These are phyloP conservation scores for Catocala sponsa DNA, from an alignment of 2,888 invertebrate genomes.

Conservation along the genomic window DNA sequence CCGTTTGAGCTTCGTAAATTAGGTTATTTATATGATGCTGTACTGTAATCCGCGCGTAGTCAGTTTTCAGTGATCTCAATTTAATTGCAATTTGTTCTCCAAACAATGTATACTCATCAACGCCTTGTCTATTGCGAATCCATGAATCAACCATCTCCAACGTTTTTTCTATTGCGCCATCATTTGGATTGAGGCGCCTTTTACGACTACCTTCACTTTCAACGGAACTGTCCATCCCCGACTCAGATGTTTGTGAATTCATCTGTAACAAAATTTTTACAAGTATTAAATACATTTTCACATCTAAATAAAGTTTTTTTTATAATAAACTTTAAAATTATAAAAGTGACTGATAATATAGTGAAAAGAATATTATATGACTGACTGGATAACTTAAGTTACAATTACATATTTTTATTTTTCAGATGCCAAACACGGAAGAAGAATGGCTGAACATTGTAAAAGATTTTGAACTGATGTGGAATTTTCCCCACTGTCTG, in stretches of 20 bases:
- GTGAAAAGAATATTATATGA: slow-evolving; percentile 2
- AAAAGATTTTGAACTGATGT: slow-evolving; percentile 18
- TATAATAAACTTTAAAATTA: slow-evolving; percentile 1
- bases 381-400: slow-evolving; percentile 15
- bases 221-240: slow-evolving; percentile 35
- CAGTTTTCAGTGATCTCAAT: slow-evolving; percentile 35
- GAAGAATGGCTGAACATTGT: slow-evolving; percentile 25
- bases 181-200: slow-evolving; percentile 32
- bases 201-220: slow-evolving; percentile 38
- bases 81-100: slow-evolving; percentile 35
- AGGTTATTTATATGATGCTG: slow-evolving; percentile 39
- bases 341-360: slow-evolving; percentile 1
- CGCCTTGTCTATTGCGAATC: slow-evolving; percentile 35
- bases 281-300: slow-evolving; percentile 28
- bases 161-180: slow-evolving; percentile 36
- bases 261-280: slow-evolving; percentile 28
- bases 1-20: slow-evolving; percentile 37
- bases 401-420: slow-evolving; percentile 21
- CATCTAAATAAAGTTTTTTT: slow-evolving; percentile 17
- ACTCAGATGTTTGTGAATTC: slow-evolving; percentile 35
- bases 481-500: slow-evolving; percentile 39
- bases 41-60: slow-evolving; percentile 38
- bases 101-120: slow-evolving; percentile 37
- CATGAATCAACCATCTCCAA: slow-evolving; percentile 20
- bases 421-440: slow-evolving; percentile 29